Conservation (phyloP, 2,797 vertebrate species). For the Fundulus diaphanus region DNA sequence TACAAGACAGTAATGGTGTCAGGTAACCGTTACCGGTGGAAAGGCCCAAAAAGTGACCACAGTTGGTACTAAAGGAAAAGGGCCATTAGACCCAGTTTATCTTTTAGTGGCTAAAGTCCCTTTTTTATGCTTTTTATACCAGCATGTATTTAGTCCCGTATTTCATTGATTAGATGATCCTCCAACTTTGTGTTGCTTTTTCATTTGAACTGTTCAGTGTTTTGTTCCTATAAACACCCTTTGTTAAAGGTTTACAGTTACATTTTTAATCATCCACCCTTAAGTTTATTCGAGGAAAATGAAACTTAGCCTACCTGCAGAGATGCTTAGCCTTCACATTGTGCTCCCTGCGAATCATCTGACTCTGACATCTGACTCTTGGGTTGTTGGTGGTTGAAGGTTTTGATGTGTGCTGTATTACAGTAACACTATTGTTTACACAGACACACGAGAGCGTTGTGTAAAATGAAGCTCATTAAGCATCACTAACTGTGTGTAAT, state of each 20-base stretch:
- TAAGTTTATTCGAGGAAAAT: neutral
- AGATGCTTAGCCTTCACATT: too few relatives aligned
- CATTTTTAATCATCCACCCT: neutral
- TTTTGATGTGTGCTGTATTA: neutral
- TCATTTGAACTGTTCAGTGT: neutral
- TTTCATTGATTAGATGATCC: neutral
- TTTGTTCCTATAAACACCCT: neutral
- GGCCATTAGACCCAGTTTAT: neutral
- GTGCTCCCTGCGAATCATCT: neutral
- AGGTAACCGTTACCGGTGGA: too few relatives aligned
- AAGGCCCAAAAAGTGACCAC: too few relatives aligned
- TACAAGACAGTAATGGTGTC: too few relatives aligned
- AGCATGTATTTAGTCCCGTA: neutral
- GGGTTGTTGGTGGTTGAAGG: neutral
- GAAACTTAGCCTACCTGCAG: neutral
- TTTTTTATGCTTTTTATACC: neutral
- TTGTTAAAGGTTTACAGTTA: neutral
- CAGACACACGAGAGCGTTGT: constrained; percentile 28
- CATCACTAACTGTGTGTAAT: constrained; percentile 24
- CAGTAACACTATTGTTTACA: constrained; percentile 11
- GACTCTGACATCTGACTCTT: neutral
- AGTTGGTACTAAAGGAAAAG: too few relatives aligned
- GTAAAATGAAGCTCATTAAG: constrained; percentile 53
- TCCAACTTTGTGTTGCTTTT: neutral
- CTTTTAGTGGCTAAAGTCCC: neutral